Evolutionary conservation across 2,797 vertebrate species (phyloP), one percentile per base, ranked within the genome.

Genomic region (Phoxinus dragarum): DNA sequence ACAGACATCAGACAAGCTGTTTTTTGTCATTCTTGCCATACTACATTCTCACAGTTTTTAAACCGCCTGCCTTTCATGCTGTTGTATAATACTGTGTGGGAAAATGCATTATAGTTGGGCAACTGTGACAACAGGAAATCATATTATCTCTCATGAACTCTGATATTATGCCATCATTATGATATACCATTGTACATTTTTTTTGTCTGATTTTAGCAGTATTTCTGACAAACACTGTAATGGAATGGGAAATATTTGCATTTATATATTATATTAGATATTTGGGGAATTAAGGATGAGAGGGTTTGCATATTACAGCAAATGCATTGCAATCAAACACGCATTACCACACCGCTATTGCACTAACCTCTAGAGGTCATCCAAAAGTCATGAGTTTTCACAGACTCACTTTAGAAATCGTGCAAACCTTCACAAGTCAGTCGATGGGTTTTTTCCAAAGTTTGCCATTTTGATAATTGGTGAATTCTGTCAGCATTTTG

Each of bases 311-410:
- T 34, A 64, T 23, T 19, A 14, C 17, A 36, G 34, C 10, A 19
- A 12, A 40, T 23, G 11, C 56, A 27, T 34, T 71, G 27, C 80
- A 56, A 61, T 38, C 64, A 69, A 73, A 64, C 14, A 49, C 49
- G 19, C 34, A 80, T 10, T 81, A 77, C 78, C 68, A 49, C 9
- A 71, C 82, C 67, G 42, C n/a, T 23, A 66, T 81, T 54, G 9
- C 27, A 49, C 31, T 47, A 38, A 38, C 42, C 42, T n/a, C 11
- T 67, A 5, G 21, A 64, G 34, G 61, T 78, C 74, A 83, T 59
- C 2, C 1, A 16, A n/a, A n/a, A 34, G 61, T 36, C 40, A 31
- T 44, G 36, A n/a, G 54, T 61, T 59, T 78, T 42, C 4, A 19
- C 49, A 38, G 34, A 2, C 75, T 40, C 21, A 4, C 11, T 17